A percentile compares a stretch with the other conserved stretches of the same genome.
These are phyloP conservation scores for Nyctalus aviator DNA, from an alignment of 2,797 vertebrate species.

Conservation along the genomic window DNA sequence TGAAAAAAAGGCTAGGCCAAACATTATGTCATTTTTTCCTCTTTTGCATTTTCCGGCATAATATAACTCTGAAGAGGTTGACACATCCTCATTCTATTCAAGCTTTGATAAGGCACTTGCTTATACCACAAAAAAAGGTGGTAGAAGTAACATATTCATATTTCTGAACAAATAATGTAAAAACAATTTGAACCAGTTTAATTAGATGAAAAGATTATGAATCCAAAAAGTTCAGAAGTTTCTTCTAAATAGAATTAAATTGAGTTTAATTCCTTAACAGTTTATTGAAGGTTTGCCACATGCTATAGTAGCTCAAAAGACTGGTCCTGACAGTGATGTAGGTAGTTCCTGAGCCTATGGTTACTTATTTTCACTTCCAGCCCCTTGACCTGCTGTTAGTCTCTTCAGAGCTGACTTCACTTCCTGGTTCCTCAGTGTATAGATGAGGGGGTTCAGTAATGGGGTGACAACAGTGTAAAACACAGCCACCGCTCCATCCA, in stretches of 20 bases:
- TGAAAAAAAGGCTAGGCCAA: neutral
- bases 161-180: conserved; percentile 17
- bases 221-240: neutral
- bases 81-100: neutral
- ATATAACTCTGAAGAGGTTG: neutral
- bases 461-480: conserved; percentile 47
- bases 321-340: too few relatives aligned
- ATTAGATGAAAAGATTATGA: neutral
- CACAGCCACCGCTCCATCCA: too few relatives aligned
- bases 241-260: neutral
- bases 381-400: neutral
- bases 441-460: too few relatives aligned
- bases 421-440: too few relatives aligned
- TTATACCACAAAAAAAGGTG: neutral
- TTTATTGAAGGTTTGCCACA: neutral
- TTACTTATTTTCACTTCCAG: neutral
- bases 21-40: neutral
- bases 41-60: conserved; percentile 5
- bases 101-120: neutral
- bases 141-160: neutral
- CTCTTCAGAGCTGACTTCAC: conserved; percentile 68
- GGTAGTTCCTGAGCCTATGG: neutral
- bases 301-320: neutral
- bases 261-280: neutral
- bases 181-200: neutral